A percentile compares a stretch with the other conserved stretches of the same genome.
Conservation (phyloP, 2,113 vertebrate species). For the Cryptomyrus ogoouensis region DNA sequence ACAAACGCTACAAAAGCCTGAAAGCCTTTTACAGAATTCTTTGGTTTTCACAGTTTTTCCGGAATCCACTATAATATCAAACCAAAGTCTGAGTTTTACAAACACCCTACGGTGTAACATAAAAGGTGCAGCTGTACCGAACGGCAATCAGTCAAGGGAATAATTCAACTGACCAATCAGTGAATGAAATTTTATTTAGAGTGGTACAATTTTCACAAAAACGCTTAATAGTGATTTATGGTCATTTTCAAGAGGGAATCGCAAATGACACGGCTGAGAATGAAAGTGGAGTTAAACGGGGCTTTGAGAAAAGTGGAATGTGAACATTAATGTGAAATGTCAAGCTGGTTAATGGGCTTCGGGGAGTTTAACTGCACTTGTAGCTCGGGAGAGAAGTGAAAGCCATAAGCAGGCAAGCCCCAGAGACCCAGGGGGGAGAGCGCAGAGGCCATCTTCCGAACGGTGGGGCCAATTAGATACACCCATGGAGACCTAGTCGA, state of each 20-base stretch:
- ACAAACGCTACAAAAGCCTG: background rate
- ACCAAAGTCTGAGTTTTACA: background rate
- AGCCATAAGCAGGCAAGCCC: background rate
- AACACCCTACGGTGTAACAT: background rate
- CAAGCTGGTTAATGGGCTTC: background rate
- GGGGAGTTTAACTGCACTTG: background rate
- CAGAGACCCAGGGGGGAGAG: background rate
- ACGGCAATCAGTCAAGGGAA: background rate
- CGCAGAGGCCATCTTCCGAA: background rate
- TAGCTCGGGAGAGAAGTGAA: background rate
- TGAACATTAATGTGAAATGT: slow-evolving; percentile 4
- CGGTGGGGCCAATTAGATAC: slow-evolving; percentile 4
- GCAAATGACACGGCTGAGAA: background rate
- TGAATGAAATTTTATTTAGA: background rate
- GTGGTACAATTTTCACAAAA: background rate
- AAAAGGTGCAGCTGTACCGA: background rate
- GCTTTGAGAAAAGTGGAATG: background rate
- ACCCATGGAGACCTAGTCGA: background rate
- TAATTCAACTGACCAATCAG: background rate
- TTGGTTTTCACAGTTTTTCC: background rate
- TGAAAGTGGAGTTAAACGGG: background rate
- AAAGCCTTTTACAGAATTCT: background rate
- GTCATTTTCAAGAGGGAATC: background rate
- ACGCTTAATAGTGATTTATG: background rate
- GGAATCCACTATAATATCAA: background rate